Percentiles rank a stretch among this genome's conserved stretches.
Conservation (phyloP, 2,888 invertebrate genomes). For the Drosophila greeni region DNA sequence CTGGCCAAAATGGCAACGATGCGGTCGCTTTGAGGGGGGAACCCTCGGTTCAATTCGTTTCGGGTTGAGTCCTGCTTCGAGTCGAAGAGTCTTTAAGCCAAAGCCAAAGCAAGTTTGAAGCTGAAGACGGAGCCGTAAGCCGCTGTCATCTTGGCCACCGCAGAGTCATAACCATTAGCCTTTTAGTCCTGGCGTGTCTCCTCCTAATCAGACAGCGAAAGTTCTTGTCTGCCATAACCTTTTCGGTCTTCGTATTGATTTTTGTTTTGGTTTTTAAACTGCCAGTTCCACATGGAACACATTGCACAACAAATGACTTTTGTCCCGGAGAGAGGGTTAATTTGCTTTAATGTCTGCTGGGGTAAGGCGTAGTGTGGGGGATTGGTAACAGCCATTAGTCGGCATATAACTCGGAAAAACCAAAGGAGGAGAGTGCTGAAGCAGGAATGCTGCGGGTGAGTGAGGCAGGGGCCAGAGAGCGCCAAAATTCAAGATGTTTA, state of each 20-base stretch:
- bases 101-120: no score
- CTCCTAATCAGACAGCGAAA: slow-evolving; percentile 69
- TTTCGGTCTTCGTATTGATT: slow-evolving; percentile 58
- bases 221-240: slow-evolving; percentile 40
- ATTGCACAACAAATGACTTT: slow-evolving; percentile 77
- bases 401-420: slow-evolving; percentile 43
- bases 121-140: slow-evolving; percentile 23
- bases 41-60: slow-evolving; percentile 1
- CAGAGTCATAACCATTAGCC: slow-evolving; percentile 73
- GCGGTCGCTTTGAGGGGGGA: slow-evolving; percentile 10
- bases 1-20: slow-evolving; percentile 32
- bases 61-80: slow-evolving; percentile 3
- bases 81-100: slow-evolving; percentile 52
- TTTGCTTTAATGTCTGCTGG: slow-evolving; percentile 72
- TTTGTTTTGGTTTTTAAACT: slow-evolving; percentile 73
- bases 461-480: slow-evolving; percentile 36
- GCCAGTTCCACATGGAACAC: slow-evolving; percentile 72
- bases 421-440: slow-evolving; percentile 5
- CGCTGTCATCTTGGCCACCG: slow-evolving; percentile 73
- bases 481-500: slow-evolving; percentile 77
- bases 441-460: background rate
- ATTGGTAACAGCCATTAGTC: slow-evolving; percentile 50
- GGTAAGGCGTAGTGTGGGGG: background rate
- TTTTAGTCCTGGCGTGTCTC: slow-evolving; percentile 70
- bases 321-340: slow-evolving; percentile 70